Base-by-base conservation (phyloP, 2,113 vertebrate genomes). In the Saccopteryx leptura region DNA sequence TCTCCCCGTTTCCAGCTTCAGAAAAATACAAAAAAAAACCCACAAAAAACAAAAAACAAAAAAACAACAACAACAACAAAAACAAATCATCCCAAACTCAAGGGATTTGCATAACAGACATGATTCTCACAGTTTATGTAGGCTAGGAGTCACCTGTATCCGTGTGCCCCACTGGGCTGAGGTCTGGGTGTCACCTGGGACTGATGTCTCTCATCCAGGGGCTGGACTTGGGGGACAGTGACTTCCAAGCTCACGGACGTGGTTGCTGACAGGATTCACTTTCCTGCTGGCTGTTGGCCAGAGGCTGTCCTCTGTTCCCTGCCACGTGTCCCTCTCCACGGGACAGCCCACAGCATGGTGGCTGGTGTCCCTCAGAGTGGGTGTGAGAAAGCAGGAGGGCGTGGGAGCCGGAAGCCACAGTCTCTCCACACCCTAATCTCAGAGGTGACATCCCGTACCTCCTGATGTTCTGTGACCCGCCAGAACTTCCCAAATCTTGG, bases 251-350 rank as follows among this genome's bases (percentile, higher is more conserved):
- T 76, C 33, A 39, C 0, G 2, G 5, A 7, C 24, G 4, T 6
- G 9, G 7, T 11, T 11, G 39, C 58, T 9, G 8, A 28, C 0
- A 24, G 23, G 17, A 39, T 4, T n/a, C 9, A 5, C 23, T 17
- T 26, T 4, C 60, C 19, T 9, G 2, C 4, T 4, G n/a, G 52
- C 58, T 56, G 6, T 0, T 0, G 4, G 50, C 69, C 2, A 1
- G 17, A 9, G 46, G 58, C 52, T 28, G 21, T 9, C 54, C 18
- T 50, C n/a, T 4, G 68, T 11, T 31, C 74, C 23, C 26, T 18
- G 46, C 50, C 31, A 5, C 0, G 0, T 1, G 48, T 2, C 15
- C 14, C 23, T 71, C 46, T 28, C 23, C 0, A 0, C 1, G 26
- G 72, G 21, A 46, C 17, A 61, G 28, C 46, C 18, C 2, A 9